These are phyloP conservation scores for Schlechtendalia chinensis DNA, from an alignment of 1,140 invertebrate species.

Conservation along the genomic window DNA sequence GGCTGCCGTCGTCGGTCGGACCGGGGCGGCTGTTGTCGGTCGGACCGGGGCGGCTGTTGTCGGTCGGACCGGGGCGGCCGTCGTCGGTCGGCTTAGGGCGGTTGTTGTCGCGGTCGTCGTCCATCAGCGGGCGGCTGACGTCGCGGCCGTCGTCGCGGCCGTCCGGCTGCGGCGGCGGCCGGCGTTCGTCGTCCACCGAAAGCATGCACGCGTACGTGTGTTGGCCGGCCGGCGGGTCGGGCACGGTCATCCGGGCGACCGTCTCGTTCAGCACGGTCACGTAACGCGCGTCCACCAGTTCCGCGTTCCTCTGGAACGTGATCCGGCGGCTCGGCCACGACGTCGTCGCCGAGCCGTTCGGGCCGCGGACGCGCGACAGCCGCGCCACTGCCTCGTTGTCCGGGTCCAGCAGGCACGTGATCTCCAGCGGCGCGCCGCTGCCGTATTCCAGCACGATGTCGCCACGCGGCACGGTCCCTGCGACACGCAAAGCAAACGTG, in stretches of 20 bases:
- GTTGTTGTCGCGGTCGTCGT: too few species aligned
- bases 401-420: conserved; percentile 59
- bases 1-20: too few species aligned
- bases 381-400: conserved; percentile 56
- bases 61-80: too few species aligned
- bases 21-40: too few species aligned
- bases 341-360: conserved; percentile 53
- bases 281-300: conserved; percentile 58
- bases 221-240: conserved; percentile 57
- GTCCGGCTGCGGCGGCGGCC: too few species aligned
- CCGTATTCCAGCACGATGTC: conserved; percentile 60
- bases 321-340: conserved; percentile 58
- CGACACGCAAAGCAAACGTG: too few species aligned
- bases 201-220: conserved; percentile 58
- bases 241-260: conserved; percentile 57
- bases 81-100: too few species aligned
- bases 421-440: conserved; percentile 58
- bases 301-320: conserved; percentile 57
- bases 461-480: conserved; percentile 58
- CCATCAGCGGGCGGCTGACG: too few species aligned
- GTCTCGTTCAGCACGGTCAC: conserved; percentile 60
- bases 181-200: not conserved
- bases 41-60: too few species aligned
- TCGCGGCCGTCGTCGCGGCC: too few species aligned
- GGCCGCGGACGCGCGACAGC: conserved; percentile 58